phyloP scores from a whole-genome alignment of 2,888 invertebrate species.

The Caenorhabditis drosophilae region DNA sequence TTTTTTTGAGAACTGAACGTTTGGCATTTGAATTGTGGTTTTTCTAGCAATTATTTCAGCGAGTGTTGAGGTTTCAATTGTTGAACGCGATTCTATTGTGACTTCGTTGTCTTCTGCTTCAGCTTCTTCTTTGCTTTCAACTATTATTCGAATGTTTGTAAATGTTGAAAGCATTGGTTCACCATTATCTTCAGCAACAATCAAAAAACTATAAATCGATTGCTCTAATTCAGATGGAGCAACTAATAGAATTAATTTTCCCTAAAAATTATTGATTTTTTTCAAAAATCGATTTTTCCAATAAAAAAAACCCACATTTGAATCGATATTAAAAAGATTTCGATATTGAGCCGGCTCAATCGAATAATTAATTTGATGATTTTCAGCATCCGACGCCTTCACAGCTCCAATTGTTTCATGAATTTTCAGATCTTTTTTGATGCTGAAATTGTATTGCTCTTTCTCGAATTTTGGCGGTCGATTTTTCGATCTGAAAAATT shows the following conservation, averaged over 20 bases:
- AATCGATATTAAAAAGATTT: conserved; percentile 50
- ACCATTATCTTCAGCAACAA: conserved; percentile 46
- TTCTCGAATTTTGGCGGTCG: conserved; percentile 13
- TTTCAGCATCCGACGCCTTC: conserved; percentile 36
- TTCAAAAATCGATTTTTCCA: no score
- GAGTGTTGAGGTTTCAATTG: not conserved
- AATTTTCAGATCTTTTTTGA: conserved; percentile 7
- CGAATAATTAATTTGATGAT: conserved; percentile 28
- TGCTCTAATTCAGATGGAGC: conserved; percentile 15
- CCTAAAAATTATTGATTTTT: no score
- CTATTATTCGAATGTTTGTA: conserved; percentile 38
- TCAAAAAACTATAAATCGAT: conserved; percentile 41
- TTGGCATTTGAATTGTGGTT: not conserved
- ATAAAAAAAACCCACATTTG: not conserved
- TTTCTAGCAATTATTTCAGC: no score
- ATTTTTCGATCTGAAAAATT: conserved; percentile 10
- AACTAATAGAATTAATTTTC: not conserved
- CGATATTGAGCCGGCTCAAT: conserved; percentile 58
- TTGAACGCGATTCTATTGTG: conserved; percentile 4
- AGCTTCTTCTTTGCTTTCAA: not conserved
- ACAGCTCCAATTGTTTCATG: conserved; percentile 43
- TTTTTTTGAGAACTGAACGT: conserved; percentile 12
- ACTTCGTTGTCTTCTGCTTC: conserved; percentile 20
- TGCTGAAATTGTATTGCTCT: conserved; percentile 17
- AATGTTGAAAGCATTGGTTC: conserved; percentile 38